Evolutionary conservation across 2,888 invertebrate genomes (phyloP), one percentile per base, ranked within the genome.

Genomic region (Bombylius major): DNA sequence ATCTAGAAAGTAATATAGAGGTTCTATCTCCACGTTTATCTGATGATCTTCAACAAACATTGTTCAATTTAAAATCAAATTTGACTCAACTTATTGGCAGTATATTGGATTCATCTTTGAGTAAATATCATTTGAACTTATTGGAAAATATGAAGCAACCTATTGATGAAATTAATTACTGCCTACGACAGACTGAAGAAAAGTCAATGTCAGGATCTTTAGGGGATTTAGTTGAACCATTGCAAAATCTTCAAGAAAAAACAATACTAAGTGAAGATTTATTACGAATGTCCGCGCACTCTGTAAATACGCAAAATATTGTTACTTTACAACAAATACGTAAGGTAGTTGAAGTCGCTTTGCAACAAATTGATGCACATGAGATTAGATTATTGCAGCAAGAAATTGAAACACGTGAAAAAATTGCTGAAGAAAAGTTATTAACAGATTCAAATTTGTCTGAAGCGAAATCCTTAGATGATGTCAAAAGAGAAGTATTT

Each of bases 51-150:
- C 67, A 69, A 51, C 53, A 60, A 0, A 66, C 66, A 7, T 76
- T 75, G 62, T 69, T 62, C 47, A 69, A 59, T 70, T 76, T 70
- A 67, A 81, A 69, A 73, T 78, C 75, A 67, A 69, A 79, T 61
- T 66, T 82, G 23, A 80, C 81, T 0, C 77, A 77, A 60, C 69
- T 80, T 11, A 72, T 82, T 55, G 79, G 81, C 66, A 78, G 78
- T 59, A 78, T 81, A 5, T 74, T 82, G 55, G 79, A 81, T 61
- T 66, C 65, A 31, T 66, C 70, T 9, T 65, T 74, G 4, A 67
- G 68, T 33, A 69, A 69, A 34, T 69, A 71, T 55, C 71, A 71
- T 49, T 63, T 79, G 6, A 71, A 72, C 7, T 70, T 78, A 8
- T 64, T 79, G 13, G 78, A 79, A 59, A 76, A 73, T 61, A 64